A percentile compares a stretch with the other conserved stretches of the same genome.
phyloP scores from a whole-genome alignment of 2,797 vertebrate genomes.

The Onychomys leucogaster region DNA sequence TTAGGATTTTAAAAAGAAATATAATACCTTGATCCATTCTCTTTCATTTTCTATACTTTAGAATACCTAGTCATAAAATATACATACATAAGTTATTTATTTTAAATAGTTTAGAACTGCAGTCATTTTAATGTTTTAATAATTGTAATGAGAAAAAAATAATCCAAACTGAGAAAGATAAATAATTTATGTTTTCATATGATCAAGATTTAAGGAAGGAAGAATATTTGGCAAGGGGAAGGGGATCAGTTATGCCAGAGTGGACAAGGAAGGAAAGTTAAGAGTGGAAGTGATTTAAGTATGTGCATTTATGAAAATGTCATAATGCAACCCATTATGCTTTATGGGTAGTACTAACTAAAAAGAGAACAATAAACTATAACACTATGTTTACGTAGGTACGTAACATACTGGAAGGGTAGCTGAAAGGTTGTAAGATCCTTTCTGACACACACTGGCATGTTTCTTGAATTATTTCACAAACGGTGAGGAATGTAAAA shows the following conservation, averaged over 20 bases:
- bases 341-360: neutral
- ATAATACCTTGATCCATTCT: neutral
- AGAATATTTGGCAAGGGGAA: neutral
- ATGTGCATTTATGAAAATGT: neutral
- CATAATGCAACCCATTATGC: neutral
- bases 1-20: conserved; percentile 26
- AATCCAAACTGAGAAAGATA: neutral
- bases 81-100: neutral
- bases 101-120: neutral
- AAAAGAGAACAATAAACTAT: neutral
- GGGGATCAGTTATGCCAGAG: neutral
- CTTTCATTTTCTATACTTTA: conserved; percentile 16
- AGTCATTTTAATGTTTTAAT: neutral
- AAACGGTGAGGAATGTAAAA: neutral
- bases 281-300: neutral
- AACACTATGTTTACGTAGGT: neutral
- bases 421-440: neutral
- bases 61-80: neutral
- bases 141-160: neutral
- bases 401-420: neutral
- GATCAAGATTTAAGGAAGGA: neutral
- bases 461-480: conserved; percentile 23
- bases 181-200: neutral
- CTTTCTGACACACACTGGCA: neutral
- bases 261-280: no score